Evolutionary conservation across 2,888 invertebrate genomes (phyloP).

Genomic region (Selenia dentaria): DNA sequence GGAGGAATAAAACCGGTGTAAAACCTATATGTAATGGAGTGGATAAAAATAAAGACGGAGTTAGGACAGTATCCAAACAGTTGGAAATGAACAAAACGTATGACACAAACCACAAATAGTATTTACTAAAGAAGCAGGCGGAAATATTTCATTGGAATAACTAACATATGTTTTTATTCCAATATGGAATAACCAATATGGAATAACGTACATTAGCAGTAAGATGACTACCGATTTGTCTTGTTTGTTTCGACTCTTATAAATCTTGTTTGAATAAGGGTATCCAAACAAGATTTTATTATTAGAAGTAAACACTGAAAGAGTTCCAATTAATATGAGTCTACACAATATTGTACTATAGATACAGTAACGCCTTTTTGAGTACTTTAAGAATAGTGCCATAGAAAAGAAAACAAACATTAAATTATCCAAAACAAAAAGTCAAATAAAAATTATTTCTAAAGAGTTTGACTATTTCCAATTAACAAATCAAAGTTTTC

Average conservation of each 20-base stretch:
- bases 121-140: no score
- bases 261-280: not conserved
- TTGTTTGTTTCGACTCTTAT: not conserved
- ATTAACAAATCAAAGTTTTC: not conserved
- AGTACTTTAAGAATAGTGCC: not conserved
- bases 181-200: no score
- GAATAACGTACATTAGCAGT: not conserved
- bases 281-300: not conserved
- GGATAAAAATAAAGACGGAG: no score
- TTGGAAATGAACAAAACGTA: no score
- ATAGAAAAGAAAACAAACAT: not conserved
- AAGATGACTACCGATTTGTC: not conserved
- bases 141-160: not conserved
- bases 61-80: no score
- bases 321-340: not conserved
- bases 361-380: no score
- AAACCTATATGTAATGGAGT: no score
- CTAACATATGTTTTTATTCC: not conserved
- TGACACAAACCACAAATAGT: no score
- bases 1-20: no score
- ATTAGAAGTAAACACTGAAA: not conserved
- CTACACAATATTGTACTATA: not conserved
- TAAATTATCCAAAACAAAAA: not conserved
- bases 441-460: conserved; percentile 13
- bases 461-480: conserved; percentile 9